Evolutionary conservation across 2,113 vertebrate genomes (phyloP).

Genomic region (Periophthalmodon schlosseri): DNA sequence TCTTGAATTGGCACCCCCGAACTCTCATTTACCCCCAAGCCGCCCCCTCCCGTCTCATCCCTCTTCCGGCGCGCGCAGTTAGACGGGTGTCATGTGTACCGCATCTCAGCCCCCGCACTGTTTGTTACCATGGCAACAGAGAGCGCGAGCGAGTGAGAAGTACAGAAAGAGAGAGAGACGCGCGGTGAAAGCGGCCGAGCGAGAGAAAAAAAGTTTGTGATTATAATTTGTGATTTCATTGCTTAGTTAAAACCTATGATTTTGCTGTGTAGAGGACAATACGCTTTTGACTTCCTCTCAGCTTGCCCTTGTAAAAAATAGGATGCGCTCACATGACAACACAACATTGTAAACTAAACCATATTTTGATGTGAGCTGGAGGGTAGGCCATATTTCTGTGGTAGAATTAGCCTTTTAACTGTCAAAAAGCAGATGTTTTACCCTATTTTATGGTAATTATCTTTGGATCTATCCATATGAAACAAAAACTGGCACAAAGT

Average conservation of each 20-base stretch:
- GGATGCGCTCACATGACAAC: no score
- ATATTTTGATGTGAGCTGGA: no score
- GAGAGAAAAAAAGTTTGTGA: constrained; percentile 25
- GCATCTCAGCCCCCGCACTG: constrained; percentile 67
- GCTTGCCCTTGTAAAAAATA: neutral
- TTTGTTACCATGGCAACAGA: constrained; percentile 73
- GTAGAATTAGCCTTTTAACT: no score
- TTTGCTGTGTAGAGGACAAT: neutral
- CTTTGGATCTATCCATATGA: no score
- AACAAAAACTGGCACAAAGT: no score
- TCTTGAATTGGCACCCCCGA: neutral
- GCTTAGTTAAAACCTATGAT: neutral
- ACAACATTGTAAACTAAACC: no score
- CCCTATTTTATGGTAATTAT: neutral
- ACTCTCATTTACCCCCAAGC: constrained; percentile 43
- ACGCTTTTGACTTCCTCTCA: constrained; percentile 23
- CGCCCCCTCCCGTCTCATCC: constrained; percentile 22
- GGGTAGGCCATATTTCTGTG: no score
- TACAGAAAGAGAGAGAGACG: constrained; percentile 50
- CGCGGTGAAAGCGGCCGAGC: constrained; percentile 14
- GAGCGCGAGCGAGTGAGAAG: constrained; percentile 47
- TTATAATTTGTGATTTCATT: constrained; percentile 16
- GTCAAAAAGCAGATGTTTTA: neutral
- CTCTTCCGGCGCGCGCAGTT: constrained; percentile 44
- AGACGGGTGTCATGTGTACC: constrained; percentile 61